Evolutionary conservation across 2,113 vertebrate species (phyloP).

Genomic region (Tachysurus fulvidraco): DNA sequence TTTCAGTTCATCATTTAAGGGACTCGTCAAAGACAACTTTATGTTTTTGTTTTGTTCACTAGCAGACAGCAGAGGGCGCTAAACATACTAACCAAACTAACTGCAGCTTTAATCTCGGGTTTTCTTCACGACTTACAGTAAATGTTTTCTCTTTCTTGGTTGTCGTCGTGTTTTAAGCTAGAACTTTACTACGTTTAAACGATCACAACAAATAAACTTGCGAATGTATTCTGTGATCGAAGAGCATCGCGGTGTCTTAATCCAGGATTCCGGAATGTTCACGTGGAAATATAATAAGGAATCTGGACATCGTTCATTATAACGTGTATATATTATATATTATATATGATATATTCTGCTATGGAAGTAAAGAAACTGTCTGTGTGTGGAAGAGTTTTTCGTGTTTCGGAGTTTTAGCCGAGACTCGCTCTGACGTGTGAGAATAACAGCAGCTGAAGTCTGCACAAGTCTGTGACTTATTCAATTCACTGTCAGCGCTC

Average conservation of each 20-base stretch:
- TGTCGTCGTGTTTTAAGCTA: too few relatives aligned
- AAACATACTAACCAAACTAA: not conserved
- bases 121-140: not conserved
- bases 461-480: slow-evolving; percentile 46
- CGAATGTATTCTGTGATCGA: not conserved
- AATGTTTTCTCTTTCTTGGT: not conserved
- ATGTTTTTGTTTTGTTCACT: not conserved
- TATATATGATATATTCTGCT: not conserved
- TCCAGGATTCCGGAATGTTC: not conserved
- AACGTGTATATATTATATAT: too few relatives aligned
- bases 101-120: not conserved
- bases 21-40: not conserved
- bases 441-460: slow-evolving; percentile 31
- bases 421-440: slow-evolving; percentile 39
- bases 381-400: not conserved
- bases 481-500: slow-evolving; percentile 54
- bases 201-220: not conserved
- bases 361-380: not conserved
- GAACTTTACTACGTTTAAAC: not conserved
- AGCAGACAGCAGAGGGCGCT: not conserved
- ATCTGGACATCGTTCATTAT: not conserved
- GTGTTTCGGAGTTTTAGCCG: slow-evolving; percentile 26
- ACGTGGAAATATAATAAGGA: too few relatives aligned
- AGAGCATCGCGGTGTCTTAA: not conserved
- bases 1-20: not conserved